Conservation (phyloP, 1,140 invertebrate genomes). For the Trinorchestia longiramus region DNA sequence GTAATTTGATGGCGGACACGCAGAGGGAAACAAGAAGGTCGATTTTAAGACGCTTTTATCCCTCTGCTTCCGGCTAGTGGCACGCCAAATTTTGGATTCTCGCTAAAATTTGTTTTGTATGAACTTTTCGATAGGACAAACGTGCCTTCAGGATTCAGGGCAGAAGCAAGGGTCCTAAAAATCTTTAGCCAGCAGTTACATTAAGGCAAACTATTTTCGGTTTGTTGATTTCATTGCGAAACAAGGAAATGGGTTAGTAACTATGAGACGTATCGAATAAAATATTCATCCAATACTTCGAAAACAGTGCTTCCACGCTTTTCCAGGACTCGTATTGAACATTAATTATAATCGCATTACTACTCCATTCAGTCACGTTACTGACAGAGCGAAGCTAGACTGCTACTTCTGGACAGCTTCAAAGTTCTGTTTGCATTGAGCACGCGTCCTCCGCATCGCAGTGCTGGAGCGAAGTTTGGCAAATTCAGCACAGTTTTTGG, state of each 20-base stretch:
- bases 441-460: background rate
- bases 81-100: background rate
- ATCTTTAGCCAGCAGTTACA: too few relatives aligned
- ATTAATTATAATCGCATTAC: too few relatives aligned
- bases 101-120: background rate
- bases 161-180: too few relatives aligned
- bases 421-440: background rate
- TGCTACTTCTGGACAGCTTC: background rate
- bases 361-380: too few relatives aligned
- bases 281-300: too few relatives aligned
- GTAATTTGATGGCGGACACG: slow-evolving; percentile 38
- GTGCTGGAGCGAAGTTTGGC: background rate
- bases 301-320: too few relatives aligned
- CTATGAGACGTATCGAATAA: too few relatives aligned
- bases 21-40: slow-evolving; percentile 31
- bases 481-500: background rate
- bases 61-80: background rate
- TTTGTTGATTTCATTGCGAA: too few relatives aligned
- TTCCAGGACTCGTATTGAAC: too few relatives aligned
- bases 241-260: too few relatives aligned
- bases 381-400: too few relatives aligned
- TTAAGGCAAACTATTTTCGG: too few relatives aligned
- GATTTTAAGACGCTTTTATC: slow-evolving; percentile 31
- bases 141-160: background rate
- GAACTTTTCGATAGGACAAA: background rate